A percentile compares a stretch with the other conserved stretches of the same genome.
These are phyloP conservation scores for Dolomedes plantarius DNA, from an alignment of 2,888 invertebrate species.

Conservation along the genomic window DNA sequence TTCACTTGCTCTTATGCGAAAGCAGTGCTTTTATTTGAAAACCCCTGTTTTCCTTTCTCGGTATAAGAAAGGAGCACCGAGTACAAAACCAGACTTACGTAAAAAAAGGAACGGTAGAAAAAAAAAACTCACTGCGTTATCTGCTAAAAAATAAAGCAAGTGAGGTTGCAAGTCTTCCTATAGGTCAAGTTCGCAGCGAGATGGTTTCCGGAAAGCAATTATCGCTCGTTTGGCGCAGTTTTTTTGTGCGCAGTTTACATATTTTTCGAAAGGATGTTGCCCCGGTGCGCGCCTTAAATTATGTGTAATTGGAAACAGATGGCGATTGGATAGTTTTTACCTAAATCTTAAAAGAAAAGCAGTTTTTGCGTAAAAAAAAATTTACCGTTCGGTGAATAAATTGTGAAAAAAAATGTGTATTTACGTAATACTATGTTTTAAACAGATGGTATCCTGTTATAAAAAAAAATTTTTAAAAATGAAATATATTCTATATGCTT, in stretches of 20 bases:
- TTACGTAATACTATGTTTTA: background rate
- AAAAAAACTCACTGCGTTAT: background rate
- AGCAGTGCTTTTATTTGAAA: slow-evolving; percentile 12
- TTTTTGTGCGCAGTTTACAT: background rate
- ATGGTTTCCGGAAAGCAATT: slow-evolving; percentile 21
- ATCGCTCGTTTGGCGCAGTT: slow-evolving; percentile 47
- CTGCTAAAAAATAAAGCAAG: slow-evolving; percentile 20
- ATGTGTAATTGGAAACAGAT: slow-evolving; percentile 52
- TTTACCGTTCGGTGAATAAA: background rate
- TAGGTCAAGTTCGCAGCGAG: slow-evolving; percentile 63
- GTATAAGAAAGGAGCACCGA: slow-evolving; percentile 34
- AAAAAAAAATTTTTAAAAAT: too few relatives aligned
- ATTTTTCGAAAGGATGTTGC: background rate
- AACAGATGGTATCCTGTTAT: background rate
- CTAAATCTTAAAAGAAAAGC: background rate
- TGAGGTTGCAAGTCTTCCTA: background rate
- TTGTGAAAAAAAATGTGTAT: too few relatives aligned
- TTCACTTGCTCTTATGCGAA: slow-evolving; percentile 57
- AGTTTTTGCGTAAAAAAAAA: background rate
- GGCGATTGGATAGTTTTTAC: background rate
- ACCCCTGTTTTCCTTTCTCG: slow-evolving; percentile 50
- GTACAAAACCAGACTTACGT: slow-evolving; percentile 37
- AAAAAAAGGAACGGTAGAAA: background rate
- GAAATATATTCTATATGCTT: too few relatives aligned
- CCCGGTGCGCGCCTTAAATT: slow-evolving; percentile 44